These are phyloP conservation scores for Pristionchus maxplancki DNA, from an alignment of 2,888 invertebrate species.

Conservation along the genomic window DNA sequence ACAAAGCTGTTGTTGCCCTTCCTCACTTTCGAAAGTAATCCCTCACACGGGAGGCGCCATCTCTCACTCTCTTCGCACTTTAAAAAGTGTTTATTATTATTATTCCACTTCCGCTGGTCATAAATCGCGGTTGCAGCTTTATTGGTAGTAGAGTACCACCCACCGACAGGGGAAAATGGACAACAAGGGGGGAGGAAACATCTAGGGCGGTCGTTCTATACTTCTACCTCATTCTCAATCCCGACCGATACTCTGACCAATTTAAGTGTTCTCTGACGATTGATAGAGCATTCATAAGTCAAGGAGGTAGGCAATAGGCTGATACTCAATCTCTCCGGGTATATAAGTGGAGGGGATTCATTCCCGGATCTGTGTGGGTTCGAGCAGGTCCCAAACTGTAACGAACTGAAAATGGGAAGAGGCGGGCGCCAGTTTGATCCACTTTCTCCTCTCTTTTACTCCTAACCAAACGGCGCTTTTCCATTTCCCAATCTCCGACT, in stretches of 20 bases:
- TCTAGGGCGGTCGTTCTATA: neutral
- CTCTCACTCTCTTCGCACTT: neutral
- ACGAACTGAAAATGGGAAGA: slow-evolving; percentile 35
- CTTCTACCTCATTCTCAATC: neutral
- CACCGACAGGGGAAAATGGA: neutral
- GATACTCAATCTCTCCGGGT: neutral
- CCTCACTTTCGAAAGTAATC: neutral
- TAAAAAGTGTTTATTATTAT: slow-evolving; percentile 31
- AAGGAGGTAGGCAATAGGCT: neutral
- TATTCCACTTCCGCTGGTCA: neutral
- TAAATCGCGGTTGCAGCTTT: neutral
- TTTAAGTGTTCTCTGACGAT: neutral
- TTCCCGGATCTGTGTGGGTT: slow-evolving; percentile 8
- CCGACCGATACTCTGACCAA: neutral
- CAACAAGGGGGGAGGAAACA: neutral
- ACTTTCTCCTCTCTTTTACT: slow-evolving; percentile 32
- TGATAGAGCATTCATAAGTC: neutral
- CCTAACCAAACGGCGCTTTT: slow-evolving; percentile 33
- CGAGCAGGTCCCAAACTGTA: slow-evolving; percentile 35
- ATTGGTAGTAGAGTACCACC: slow-evolving; percentile 15
- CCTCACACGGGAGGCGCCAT: too few relatives aligned
- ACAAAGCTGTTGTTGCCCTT: neutral
- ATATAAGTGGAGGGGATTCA: neutral
- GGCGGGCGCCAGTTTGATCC: slow-evolving; percentile 32
- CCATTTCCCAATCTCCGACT: slow-evolving; percentile 18